These are phyloP conservation scores for Campoplex capitator DNA, from an alignment of 2,888 invertebrate genomes.

Conservation along the genomic window DNA sequence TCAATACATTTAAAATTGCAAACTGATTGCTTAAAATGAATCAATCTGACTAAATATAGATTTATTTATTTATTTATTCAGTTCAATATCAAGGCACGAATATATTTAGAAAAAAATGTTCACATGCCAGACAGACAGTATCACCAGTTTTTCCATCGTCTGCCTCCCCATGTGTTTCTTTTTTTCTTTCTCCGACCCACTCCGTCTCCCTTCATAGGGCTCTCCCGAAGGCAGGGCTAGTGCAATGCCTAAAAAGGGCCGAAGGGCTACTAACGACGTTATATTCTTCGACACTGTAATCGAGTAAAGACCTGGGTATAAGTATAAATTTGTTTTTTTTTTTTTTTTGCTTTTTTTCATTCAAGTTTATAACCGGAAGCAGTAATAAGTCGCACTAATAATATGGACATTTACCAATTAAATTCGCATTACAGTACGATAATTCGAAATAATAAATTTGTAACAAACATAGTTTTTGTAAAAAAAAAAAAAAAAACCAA, in stretches of 20 bases:
- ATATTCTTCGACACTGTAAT: slow-evolving; percentile 35
- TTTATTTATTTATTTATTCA: neutral
- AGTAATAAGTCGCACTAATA: slow-evolving; percentile 2
- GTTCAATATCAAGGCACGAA: neutral
- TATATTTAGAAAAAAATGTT: slow-evolving; percentile 24
- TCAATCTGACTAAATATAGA: neutral
- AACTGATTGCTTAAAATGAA: too few relatives aligned
- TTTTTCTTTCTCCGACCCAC: slow-evolving; percentile 17
- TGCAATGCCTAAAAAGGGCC: slow-evolving; percentile 15
- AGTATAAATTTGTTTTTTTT: neutral
- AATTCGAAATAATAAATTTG: too few relatives aligned
- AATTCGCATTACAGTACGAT: neutral
- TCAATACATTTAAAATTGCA: too few relatives aligned
- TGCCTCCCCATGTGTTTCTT: neutral
- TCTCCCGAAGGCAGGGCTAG: slow-evolving; percentile 18
- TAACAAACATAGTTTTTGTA: neutral
- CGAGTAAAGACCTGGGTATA: slow-evolving; percentile 1
- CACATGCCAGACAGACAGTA: slow-evolving; percentile 27
- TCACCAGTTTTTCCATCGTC: slow-evolving; percentile 33
- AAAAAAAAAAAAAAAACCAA: too few relatives aligned
- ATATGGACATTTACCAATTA: neutral
- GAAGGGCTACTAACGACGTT: slow-evolving; percentile 35
- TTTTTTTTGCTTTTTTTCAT: neutral
- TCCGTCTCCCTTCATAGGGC: neutral
- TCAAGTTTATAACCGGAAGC: neutral